Evolutionary conservation across 1,140 invertebrate genomes (phyloP).

Genomic region (Augochlora pura): DNA sequence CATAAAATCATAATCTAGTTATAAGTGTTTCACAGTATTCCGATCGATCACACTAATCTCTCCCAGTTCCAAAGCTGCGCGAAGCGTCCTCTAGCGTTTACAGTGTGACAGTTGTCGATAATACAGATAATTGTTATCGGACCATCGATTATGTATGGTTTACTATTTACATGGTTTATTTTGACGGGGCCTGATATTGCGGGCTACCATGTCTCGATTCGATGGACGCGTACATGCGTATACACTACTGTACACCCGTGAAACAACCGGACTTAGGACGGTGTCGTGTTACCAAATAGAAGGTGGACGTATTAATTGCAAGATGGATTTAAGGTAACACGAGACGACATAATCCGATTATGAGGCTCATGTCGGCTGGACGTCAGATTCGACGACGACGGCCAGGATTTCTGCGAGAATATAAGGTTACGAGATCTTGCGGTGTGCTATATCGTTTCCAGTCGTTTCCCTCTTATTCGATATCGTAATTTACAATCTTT

Average conservation of each 20-base stretch:
- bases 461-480: neutral
- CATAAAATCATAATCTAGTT: no score
- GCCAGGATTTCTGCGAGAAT: constrained; percentile 48
- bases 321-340: constrained; percentile 67
- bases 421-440: constrained; percentile 48
- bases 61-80: no score
- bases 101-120: neutral
- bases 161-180: constrained; percentile 1
- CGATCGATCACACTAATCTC: no score
- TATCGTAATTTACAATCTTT: neutral
- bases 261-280: constrained; percentile 55
- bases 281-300: constrained; percentile 60
- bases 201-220: constrained; percentile 26
- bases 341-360: constrained; percentile 71
- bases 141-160: neutral
- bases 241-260: constrained; percentile 4
- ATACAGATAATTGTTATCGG: neutral
- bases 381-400: constrained; percentile 48
- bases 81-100: no score
- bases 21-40: no score
- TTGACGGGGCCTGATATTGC: constrained; percentile 21
- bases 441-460: constrained; percentile 13
- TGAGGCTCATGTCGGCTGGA: constrained; percentile 48
- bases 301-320: constrained; percentile 64
- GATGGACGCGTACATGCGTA: neutral